These are phyloP conservation scores for Coreius guichenoti DNA, from an alignment of 2,797 vertebrate genomes.

Conservation along the genomic window DNA sequence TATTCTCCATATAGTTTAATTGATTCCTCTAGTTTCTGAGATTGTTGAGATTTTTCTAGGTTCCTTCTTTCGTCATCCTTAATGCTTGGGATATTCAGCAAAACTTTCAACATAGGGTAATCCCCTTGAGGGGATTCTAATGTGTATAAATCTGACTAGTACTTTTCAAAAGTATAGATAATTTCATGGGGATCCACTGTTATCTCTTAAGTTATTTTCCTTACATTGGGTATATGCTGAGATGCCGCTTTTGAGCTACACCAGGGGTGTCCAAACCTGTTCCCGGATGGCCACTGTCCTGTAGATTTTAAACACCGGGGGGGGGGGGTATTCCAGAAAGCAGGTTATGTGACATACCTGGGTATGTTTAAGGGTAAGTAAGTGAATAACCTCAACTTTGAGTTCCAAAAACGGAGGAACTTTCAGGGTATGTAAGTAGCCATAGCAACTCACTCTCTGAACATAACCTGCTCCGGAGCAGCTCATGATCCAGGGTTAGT, in stretches of 20 bases:
- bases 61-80: not conserved
- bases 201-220: not conserved
- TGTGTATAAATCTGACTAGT: not conserved
- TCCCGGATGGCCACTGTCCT: no score
- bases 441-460: no score
- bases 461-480: no score
- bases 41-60: not conserved
- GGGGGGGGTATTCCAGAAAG: no score
- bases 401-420: no score
- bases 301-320: no score
- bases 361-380: no score
- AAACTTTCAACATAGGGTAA: not conserved
- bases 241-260: not conserved
- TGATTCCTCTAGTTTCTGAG: not conserved
- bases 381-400: no score
- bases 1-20: not conserved
- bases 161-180: not conserved
- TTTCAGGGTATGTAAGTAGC: no score
- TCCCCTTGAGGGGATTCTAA: not conserved
- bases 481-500: no score
- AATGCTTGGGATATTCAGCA: not conserved
- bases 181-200: not conserved
- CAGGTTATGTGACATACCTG: no score
- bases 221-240: not conserved
- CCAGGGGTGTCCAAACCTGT: no score